Base-by-base conservation (phyloP, 2,888 invertebrate genomes). In the Drosophila affinis region DNA sequence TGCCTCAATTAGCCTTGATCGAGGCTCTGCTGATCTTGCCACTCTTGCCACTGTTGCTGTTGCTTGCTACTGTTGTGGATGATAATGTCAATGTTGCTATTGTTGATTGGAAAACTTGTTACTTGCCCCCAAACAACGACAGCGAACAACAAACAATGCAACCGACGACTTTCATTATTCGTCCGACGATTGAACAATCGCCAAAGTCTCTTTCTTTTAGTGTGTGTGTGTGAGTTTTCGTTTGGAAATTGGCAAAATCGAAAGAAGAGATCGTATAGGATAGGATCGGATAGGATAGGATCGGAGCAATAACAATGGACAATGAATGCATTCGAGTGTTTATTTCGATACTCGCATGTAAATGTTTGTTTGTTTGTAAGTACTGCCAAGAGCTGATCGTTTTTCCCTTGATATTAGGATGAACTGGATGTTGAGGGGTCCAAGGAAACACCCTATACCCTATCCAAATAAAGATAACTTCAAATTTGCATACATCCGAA, bases 161-260 rank as follows among this genome's bases (percentile, higher is more conserved):
- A 74, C 81, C 51, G 48, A 74, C 81, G 51, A 80, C 81, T 87
- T 81, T 86, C 87, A 81, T 83, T 87, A 81, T 74, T 85, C 67
- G 81, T 56, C 54, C 57, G 53, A 18, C 61, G 67, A 82, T 83
- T 83, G 83, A 77, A 80, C 81, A 79, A 86, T 79, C 77, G 67
- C 65, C 63, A 56, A 67, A 52, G 18, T 44, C 54, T 59, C 44
- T 29, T 45, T 21, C 57, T 9, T 45, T 12, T 0, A 4, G 18
- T 39, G 17, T 39, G n/a, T 39, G 27, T 39, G 12, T 27, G 46
- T 52, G 53, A 47, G 52, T 64, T 64, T 63, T 62, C 58, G 77
- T 78, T 69, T 69, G 49, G 71, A 75, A 69, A 77, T 78, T 81
- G 76, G 79, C 76, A 76, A 80, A 58, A 68, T 70, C 51, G 51